Percentiles rank a stretch among this genome's conserved stretches.
phyloP scores from a whole-genome alignment of 2,797 vertebrate genomes.

The Chiroxiphia lanceolata region DNA sequence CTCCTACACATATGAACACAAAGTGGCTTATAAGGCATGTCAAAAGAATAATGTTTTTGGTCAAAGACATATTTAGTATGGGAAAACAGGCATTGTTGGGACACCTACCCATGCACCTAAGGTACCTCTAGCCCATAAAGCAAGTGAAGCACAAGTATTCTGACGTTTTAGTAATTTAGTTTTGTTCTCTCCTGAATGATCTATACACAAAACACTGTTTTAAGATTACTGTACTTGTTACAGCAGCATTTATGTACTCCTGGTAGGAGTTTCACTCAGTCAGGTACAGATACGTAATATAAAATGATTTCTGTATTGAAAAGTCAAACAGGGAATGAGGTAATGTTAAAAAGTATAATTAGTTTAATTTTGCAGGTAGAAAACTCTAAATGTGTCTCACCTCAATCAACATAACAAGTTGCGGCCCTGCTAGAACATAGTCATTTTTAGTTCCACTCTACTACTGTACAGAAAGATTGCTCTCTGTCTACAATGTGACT shows the following conservation, averaged over 20 bases:
- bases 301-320: background rate
- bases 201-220: background rate
- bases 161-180: background rate
- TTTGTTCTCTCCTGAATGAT: background rate
- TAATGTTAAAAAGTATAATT: background rate
- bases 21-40: background rate
- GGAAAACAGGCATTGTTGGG: background rate
- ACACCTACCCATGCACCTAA: background rate
- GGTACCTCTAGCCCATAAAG: background rate
- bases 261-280: background rate
- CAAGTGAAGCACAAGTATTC: background rate
- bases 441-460: background rate
- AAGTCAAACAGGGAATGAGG: background rate
- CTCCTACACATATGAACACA: background rate
- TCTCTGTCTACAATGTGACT: background rate
- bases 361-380: background rate
- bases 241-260: background rate
- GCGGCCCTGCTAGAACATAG: background rate
- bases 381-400: background rate
- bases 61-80: background rate
- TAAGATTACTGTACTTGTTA: background rate
- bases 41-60: background rate
- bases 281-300: background rate
- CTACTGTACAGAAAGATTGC: background rate
- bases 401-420: background rate